Evolutionary conservation across 2,888 invertebrate genomes (phyloP), one percentile per base, ranked within the genome.

Genomic region (Drosophila siamana): DNA sequence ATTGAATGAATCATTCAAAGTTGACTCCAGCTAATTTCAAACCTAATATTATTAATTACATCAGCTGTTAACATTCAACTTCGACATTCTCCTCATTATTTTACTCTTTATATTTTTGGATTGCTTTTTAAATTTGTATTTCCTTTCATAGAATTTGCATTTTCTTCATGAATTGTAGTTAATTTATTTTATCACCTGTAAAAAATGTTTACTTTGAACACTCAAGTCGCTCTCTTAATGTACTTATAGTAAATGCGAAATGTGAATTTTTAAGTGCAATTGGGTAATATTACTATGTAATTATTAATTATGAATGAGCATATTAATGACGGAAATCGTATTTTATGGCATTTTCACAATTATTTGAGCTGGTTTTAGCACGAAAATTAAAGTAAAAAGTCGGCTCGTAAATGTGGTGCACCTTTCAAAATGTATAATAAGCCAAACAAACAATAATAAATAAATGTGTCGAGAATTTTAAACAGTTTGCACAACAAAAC

Each of bases 401-500:
- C 2, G 47, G 2, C n/a, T 41, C 30, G 13, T 46, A 46, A 36
- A 62, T 19, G 16, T 11, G 22, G 15, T 16, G 36, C 30, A 33
- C 22, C 52, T 56, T 72, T 71, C 36, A 16, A 54, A 61, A 68
- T 28, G 33, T 48, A 57, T 52, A 67, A 41, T 38, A 48, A 52
- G 9, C 11, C 40, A 28, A 11, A 33, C 33, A 33, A 33, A 33
- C 11, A 33, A 11, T 4, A 2, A 11, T n/a, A 38, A 47, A 57
- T 13, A 38, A 52, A 57, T 72, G 65, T 65, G 69, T 15, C 19
- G 43, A 19, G 66, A 69, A 74, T 74, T 63, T 59, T 26, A 63
- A 70, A 48, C 55, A 70, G 59, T 60, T 56, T 28, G 24, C 41
- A 65, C 30, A 72, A 51, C 24, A 61, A 33, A 33, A 33, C n/a